Base-by-base conservation (phyloP, 2,888 invertebrate species). In the Lycia hirtaria region DNA sequence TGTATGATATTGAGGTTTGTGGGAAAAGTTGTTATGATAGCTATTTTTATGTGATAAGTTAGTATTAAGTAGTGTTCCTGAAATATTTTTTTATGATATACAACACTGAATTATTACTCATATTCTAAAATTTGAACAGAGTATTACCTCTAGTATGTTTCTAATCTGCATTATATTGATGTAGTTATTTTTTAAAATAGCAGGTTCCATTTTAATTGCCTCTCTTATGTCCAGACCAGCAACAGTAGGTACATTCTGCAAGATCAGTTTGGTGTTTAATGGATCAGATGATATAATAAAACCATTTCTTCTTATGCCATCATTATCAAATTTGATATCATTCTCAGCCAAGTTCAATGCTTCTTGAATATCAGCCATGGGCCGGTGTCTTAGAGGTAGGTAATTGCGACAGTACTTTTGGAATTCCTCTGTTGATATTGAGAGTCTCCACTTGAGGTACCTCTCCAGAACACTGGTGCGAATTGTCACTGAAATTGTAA, bases 281-380 rank as follows among this genome's bases (percentile, higher is more conserved):
- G 95, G 94, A 73, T 94, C 93, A 0, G 87, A 85, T 45, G 93
- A 85, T 40, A 95, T 78, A 1, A 96, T 74, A 64, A 93, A 95
- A 0, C 92, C 92, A 79, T 94, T 93, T 56, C 93, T 93, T 61
- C 87, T 84, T 9, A 96, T 92, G 65, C 83, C 83, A 7, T 87
- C 85, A 14, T 76, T 73, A 4, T 92, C 75, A 64, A 95, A 93
- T 35, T 94, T 92, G 0, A 96, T 81, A 2, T 93, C 89, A 38
- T 90, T 81, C 60, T 93, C 80, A 1, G 95, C 92, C 56, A 94
- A 67, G 26, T 92, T 74, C 12, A 95, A 79, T 49, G 93, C 92
- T 74, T 92, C 85, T 69, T 92, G 91, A 4, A 95, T 87, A 55
- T 87, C 87, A 20, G 75, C 70, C 82, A 88, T 83, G 2, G 92